Base-by-base conservation (phyloP, 2,888 invertebrate genomes). In the Petrophora chlorosata region DNA sequence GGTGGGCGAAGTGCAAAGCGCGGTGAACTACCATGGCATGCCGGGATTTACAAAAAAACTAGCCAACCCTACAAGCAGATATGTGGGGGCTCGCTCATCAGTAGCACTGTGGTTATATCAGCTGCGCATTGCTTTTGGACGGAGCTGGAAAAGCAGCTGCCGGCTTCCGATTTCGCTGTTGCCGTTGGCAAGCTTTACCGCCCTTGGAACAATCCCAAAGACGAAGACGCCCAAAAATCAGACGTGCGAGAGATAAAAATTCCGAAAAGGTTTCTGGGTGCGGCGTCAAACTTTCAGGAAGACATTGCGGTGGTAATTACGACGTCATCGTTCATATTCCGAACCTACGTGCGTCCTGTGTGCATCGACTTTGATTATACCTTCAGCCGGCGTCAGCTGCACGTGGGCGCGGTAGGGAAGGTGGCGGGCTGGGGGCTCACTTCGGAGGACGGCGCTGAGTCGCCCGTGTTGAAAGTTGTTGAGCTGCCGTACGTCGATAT, bases 1-100 rank as follows among this genome's bases (percentile, higher is more conserved):
- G 89, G 83, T 4, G 63, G 90, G 0, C 65, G 67, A 58, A 54
- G 63, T 0, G 77, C 74, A 0, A 56, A 74, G 16, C 63, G 70
- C 1, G 84, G 80, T 1, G 74, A 79, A 49, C 66, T 89, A 34
- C 92, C 92, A 0, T 93, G 92, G 93, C 92, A 92, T 57, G 85
- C 86, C 0, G 90, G 88, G 0, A 74, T 93, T 3, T 92, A 91
- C 62, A 68, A 72, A 3, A 81, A 79, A 51, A 70, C 75, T 5
- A 64, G 70, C n/a, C 72, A 60, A 0, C 67, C 78, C 0, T 87
- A 84, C 78, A 77, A 51, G 44, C 89, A 88, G 54, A 89, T 90
- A 53, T 93, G 93, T 48, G 92, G 92, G 0, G 92, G 92, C 0
- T 87, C 90, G 0, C 67, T 92, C 1, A 81, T 92, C 40, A 79